Base-by-base conservation (phyloP, 2,797 vertebrate species). In the Notoglanidium macrostoma region DNA sequence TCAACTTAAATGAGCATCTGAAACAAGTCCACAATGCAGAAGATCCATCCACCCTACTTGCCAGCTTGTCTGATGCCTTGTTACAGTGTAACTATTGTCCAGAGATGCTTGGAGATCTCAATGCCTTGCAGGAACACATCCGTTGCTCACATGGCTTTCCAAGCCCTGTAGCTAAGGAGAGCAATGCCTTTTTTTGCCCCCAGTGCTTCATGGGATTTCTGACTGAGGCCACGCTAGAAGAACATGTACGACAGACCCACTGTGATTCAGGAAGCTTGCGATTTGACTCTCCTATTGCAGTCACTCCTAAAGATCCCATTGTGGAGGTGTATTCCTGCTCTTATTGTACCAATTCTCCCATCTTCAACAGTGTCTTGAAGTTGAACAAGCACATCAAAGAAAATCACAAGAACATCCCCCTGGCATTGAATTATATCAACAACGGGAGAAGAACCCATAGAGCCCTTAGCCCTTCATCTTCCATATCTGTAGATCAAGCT, bases 191-290 rank as follows among this genome's bases (percentile, higher is more conserved):
- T 94, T 99, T 99, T 94, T 99, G 98, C 90, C 98, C 98, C 81
- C 98, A 99, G 90, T 99, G 98, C 94, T 99, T 99, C 93, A 99
- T 99, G 98, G 98, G 98, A 15, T 99, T 99, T 94, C 96, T 99
- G 94, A 99, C 98, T 61, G 98, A 99, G 96, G 94, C 97, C 92
- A 98, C 98, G 40, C 95, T 99, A 84, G 98, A 99, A 92, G 98
- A 99, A 94, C 98, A 99, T 91, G 97, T 99, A 90, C 97, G 98
- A 90, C 98, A 99, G 95, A 97, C 97, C 90, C 98, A 99, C 92
- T 99, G 98, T 92, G 98, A 99, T 90, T 97, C 97, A 65, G 97
- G 97, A 89, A 97, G 97, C 94, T 95, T 98, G 88, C 97, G 98
- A 54, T 99, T 99, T 89, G 98, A 99, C 93, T 99, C 98, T 54